Evolutionary conservation across 2,113 vertebrate genomes (phyloP).

Genomic region (Petroica traversi): DNA sequence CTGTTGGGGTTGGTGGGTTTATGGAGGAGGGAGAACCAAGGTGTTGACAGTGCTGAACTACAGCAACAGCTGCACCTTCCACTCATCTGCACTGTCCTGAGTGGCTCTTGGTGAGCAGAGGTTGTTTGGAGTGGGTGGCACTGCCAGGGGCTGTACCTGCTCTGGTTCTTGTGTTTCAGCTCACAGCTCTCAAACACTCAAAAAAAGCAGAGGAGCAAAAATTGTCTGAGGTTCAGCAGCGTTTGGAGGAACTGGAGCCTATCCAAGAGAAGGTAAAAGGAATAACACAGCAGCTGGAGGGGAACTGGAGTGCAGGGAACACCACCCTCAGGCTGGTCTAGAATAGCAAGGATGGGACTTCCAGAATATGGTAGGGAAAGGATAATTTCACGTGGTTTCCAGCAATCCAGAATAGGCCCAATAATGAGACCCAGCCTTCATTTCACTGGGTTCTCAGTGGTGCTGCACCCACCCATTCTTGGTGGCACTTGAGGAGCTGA

Average conservation of each 20-base stretch:
- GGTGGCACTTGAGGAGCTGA: neutral
- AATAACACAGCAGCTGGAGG: neutral
- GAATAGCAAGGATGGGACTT: neutral
- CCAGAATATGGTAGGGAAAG: neutral
- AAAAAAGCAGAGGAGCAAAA: constrained; percentile 75
- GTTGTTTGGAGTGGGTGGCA: neutral
- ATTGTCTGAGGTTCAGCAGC: constrained; percentile 53
- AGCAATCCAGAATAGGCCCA: neutral
- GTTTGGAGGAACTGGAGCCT: constrained; percentile 73
- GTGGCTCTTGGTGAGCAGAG: neutral
- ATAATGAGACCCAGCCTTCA: neutral
- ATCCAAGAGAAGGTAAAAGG: constrained; percentile 76
- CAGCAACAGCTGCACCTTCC: neutral
- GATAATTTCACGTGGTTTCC: neutral
- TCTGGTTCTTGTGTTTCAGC: constrained; percentile 50
- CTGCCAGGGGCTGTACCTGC: neutral
- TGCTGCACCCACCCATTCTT: neutral
- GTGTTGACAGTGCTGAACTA: neutral
- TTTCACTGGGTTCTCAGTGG: neutral
- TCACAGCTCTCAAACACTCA: constrained; percentile 55
- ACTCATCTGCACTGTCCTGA: neutral
- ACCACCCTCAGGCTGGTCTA: neutral
- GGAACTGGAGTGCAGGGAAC: neutral
- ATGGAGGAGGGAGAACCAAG: neutral
- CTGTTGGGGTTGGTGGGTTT: neutral